These are phyloP conservation scores for Todus mexicanus DNA, from an alignment of 2,797 vertebrate genomes.

Conservation along the genomic window DNA sequence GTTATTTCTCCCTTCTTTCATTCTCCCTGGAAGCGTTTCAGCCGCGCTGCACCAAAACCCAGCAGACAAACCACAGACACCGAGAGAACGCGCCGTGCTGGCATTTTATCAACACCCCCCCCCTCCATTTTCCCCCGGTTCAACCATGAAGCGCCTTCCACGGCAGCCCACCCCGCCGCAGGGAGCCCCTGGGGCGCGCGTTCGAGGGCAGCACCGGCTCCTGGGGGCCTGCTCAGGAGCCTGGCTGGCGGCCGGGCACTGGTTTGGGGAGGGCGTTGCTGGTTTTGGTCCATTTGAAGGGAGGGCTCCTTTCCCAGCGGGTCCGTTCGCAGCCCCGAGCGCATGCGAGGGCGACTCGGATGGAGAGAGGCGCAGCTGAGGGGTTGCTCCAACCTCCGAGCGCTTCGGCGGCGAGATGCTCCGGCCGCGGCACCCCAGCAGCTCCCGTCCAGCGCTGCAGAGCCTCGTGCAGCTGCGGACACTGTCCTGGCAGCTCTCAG, in stretches of 20 bases:
- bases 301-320: not conserved
- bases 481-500: rapidly evolving
- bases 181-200: rapidly evolving
- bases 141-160: not conserved
- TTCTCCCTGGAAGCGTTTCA: not conserved
- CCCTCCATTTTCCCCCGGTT: rapidly evolving
- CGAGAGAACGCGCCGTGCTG: rapidly evolving
- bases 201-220: rapidly evolving
- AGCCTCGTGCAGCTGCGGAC: not conserved
- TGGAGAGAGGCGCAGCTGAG: rapidly evolving
- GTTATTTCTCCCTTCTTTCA: not conserved
- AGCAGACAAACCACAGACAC: not conserved
- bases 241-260: no score
- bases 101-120: not conserved
- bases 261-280: not conserved
- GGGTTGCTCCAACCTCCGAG: no score
- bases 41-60: not conserved
- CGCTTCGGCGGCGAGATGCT: not conserved
- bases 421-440: rapidly evolving
- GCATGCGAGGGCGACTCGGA: rapidly evolving
- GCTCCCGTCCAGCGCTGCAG: rapidly evolving
- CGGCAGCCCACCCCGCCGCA: not conserved
- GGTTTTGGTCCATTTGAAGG: not conserved
- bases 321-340: not conserved
- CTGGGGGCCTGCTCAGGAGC: not conserved